Evolutionary conservation across 1,140 invertebrate genomes (phyloP).

Genomic region (Lamellibrachia luymesi): DNA sequence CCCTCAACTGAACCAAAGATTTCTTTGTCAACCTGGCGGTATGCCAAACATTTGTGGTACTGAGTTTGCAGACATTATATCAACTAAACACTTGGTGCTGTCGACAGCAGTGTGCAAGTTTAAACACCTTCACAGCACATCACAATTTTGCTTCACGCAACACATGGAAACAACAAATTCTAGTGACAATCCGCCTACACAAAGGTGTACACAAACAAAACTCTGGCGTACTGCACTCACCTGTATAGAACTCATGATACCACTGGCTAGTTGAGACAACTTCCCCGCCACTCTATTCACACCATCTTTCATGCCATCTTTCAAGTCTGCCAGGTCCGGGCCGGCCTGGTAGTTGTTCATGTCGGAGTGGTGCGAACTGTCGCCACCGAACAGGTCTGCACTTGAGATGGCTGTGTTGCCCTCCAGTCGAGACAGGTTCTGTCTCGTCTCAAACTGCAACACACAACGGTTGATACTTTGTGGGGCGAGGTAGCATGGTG

Average conservation of each 20-base stretch:
- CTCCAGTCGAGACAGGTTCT: constrained; percentile 76
- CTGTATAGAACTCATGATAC: constrained; percentile 89
- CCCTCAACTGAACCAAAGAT: no score
- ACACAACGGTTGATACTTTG: neutral
- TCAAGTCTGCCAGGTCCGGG: constrained; percentile 89
- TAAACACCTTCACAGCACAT: neutral
- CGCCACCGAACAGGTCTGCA: constrained; percentile 86
- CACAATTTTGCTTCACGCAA: neutral
- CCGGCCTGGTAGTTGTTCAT: constrained; percentile 41
- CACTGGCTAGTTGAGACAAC: constrained; percentile 88
- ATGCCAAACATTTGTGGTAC: no score
- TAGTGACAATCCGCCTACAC: neutral
- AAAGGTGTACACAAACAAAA: neutral
- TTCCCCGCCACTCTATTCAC: constrained; percentile 94
- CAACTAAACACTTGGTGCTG: neutral
- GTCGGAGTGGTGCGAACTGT: constrained; percentile 18
- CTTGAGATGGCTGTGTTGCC: constrained; percentile 80
- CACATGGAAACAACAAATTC: neutral
- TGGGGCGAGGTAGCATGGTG: neutral
- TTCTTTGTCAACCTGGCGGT: no score
- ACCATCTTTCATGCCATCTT: constrained; percentile 92
- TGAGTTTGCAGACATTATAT: no score
- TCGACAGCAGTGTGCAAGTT: neutral
- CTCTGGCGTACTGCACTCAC: constrained; percentile 48
- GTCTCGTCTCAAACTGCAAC: constrained; percentile 65